Evolutionary conservation across 2,113 vertebrate species (phyloP).

Genomic region (Heloderma charlesbogerti): DNA sequence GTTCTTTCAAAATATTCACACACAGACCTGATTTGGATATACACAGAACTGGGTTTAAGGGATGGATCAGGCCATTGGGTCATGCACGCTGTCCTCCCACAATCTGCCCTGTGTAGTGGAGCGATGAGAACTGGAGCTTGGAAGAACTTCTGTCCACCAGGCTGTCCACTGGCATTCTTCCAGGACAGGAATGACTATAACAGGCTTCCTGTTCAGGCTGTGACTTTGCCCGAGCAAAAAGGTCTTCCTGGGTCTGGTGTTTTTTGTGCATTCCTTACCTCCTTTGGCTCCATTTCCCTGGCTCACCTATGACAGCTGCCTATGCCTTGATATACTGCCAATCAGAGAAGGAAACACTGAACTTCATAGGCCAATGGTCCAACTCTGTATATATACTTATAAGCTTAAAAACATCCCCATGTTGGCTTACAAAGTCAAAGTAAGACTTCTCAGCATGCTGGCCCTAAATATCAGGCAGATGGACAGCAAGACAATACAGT

Average conservation of each 20-base stretch:
- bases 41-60: background rate
- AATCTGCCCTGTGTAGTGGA: background rate
- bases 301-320: background rate
- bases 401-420: background rate
- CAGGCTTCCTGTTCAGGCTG: background rate
- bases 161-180: background rate
- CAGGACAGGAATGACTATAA: background rate
- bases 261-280: background rate
- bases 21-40: background rate
- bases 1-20: background rate
- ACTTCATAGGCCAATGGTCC: background rate
- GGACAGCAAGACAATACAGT: conserved; percentile 29
- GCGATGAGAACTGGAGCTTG: background rate
- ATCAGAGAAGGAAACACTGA: background rate
- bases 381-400: background rate
- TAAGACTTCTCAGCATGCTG: background rate
- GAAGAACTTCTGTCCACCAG: background rate
- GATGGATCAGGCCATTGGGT: background rate
- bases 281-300: background rate
- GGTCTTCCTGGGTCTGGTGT: background rate
- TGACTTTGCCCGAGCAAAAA: background rate
- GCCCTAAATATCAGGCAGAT: background rate
- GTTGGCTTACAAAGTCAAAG: background rate
- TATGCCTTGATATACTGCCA: background rate
- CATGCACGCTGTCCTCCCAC: background rate